phyloP scores from a whole-genome alignment of 2,888 invertebrate species.

The Lithophane leautieri region DNA sequence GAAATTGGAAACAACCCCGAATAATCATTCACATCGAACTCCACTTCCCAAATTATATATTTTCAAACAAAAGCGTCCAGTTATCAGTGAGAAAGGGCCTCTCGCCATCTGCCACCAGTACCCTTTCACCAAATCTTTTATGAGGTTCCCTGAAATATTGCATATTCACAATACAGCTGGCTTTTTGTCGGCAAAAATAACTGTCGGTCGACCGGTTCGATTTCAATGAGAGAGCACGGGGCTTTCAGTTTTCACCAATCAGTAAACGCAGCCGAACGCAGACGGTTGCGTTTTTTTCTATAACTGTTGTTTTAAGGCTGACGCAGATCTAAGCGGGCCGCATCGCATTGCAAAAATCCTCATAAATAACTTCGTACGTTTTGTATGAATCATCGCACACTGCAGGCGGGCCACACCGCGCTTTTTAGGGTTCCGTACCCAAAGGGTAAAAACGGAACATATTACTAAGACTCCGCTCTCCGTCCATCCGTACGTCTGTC shows the following conservation, averaged over 20 bases:
- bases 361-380: neutral
- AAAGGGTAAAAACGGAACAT: no score
- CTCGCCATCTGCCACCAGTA: conserved; percentile 71
- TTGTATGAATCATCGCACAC: neutral
- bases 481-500: no score
- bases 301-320: neutral
- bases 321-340: neutral
- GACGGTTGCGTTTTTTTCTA: conserved; percentile 13
- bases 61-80: conserved; percentile 57
- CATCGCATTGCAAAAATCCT: neutral
- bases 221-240: conserved; percentile 69
- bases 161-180: conserved; percentile 80
- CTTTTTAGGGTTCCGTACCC: no score
- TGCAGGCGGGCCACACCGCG: neutral
- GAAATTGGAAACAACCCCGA: conserved; percentile 15
- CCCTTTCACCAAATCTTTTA: conserved; percentile 75
- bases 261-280: conserved; percentile 26
- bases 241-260: conserved; percentile 55
- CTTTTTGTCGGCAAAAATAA: conserved; percentile 71
- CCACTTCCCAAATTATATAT: conserved; percentile 44
- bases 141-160: conserved; percentile 81
- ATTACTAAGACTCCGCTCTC: no score
- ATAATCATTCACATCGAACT: conserved; percentile 25
- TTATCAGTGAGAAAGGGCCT: conserved; percentile 61
- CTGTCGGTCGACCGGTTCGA: conserved; percentile 60